phyloP scores from a whole-genome alignment of 1,140 invertebrate genomes.

The Drosophila nigromelanica region DNA sequence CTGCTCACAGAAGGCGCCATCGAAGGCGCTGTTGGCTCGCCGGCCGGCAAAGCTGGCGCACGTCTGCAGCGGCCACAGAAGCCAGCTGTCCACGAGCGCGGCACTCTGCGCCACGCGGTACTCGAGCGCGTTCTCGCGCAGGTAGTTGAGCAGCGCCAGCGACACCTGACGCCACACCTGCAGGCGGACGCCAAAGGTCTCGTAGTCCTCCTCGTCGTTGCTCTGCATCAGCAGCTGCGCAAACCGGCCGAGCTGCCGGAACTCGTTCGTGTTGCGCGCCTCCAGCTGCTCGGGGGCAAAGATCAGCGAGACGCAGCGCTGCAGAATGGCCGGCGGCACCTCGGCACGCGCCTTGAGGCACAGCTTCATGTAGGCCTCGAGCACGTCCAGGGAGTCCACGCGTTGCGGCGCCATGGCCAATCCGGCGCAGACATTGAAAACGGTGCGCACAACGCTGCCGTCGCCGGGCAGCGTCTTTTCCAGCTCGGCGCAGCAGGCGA shows the following conservation, averaged over 20 bases:
- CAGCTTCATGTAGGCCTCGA: conserved; percentile 60
- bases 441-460: conserved; percentile 46
- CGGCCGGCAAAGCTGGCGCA: conserved; percentile 65
- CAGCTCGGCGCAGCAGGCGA: conserved; percentile 53
- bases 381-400: conserved; percentile 39
- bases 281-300: conserved; percentile 44
- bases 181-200: conserved; percentile 65
- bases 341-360: conserved; percentile 49
- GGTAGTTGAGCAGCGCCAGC: conserved; percentile 42
- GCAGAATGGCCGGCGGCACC: conserved; percentile 58
- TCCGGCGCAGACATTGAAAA: conserved; percentile 62
- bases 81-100: conserved; percentile 62
- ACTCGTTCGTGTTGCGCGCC: conserved; percentile 48
- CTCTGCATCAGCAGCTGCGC: conserved; percentile 58
- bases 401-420: conserved; percentile 34
- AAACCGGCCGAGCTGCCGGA: conserved; percentile 49
- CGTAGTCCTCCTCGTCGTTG: conserved; percentile 75
- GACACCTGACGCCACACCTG: conserved; percentile 66
- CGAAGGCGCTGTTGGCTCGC: conserved; percentile 52
- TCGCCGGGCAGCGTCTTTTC: conserved; percentile 32
- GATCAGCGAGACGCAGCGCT: conserved; percentile 50
- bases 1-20: conserved; percentile 59
- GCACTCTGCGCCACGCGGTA: conserved; percentile 59
- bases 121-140: conserved; percentile 62
- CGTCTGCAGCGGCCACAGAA: conserved; percentile 71